Percentiles rank a stretch among this genome's conserved stretches.
These are phyloP conservation scores for Piaya cayana DNA, from an alignment of 2,113 vertebrate genomes.

Conservation along the genomic window DNA sequence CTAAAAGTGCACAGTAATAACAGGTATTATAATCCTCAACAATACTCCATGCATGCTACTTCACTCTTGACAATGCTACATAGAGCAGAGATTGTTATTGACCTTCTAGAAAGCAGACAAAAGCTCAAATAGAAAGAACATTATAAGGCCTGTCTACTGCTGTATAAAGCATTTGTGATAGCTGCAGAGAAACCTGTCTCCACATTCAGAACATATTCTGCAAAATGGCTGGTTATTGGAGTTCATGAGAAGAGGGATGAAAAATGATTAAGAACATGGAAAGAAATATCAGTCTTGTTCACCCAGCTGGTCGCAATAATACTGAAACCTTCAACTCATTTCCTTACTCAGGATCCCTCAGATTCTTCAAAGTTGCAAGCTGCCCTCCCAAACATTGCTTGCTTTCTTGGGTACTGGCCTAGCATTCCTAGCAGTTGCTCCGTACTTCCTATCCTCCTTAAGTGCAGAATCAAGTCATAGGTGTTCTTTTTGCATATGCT, in stretches of 20 bases:
- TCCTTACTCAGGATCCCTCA: not conserved
- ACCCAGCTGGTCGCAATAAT: not conserved
- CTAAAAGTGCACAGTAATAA: not conserved
- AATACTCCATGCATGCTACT: rapidly evolving
- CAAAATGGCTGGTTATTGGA: not conserved
- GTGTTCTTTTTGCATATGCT: not conserved
- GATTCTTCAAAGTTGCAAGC: not conserved
- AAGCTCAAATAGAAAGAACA: not conserved
- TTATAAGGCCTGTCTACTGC: not conserved
- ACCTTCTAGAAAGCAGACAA: too few species aligned
- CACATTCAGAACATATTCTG: not conserved
- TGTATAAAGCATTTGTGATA: not conserved
- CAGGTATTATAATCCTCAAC: not conserved
- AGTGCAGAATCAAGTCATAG: not conserved
- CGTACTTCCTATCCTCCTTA: not conserved
- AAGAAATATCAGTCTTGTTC: not conserved
- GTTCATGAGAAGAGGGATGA: not conserved
- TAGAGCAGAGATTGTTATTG: not conserved
- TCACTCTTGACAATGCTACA: not conserved
- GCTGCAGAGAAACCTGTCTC: not conserved
- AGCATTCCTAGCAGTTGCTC: not conserved
- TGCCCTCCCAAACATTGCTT: not conserved
- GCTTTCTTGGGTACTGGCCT: not conserved
- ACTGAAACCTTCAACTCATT: not conserved
- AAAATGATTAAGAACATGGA: not conserved